Conservation (phyloP, 1,140 invertebrate species). For the Pissodes strobi region DNA sequence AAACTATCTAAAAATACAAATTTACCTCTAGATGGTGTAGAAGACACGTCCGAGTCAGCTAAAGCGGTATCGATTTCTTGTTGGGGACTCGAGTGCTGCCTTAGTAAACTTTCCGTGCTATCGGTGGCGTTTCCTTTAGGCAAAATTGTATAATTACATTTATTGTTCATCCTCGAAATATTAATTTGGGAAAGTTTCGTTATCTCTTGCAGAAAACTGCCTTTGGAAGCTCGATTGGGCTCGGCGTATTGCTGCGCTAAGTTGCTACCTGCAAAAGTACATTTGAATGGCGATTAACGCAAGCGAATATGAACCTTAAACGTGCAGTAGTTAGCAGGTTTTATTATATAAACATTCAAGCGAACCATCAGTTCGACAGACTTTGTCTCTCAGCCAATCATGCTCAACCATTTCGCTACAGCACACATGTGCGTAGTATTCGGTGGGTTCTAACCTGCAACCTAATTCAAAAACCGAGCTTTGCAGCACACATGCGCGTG, state of each 20-base stretch:
- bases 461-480: too few species aligned
- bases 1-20: too few species aligned
- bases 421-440: too few species aligned
- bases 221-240: constrained; percentile 33
- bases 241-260: constrained; percentile 41
- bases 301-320: too few species aligned
- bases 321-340: too few species aligned
- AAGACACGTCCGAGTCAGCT: constrained; percentile 23
- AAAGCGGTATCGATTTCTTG: constrained; percentile 38
- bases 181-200: constrained; percentile 75
- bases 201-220: constrained; percentile 63
- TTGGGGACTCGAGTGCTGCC: constrained; percentile 47
- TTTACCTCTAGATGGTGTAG: constrained; percentile 48
- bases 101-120: constrained; percentile 68
- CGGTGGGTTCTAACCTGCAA: too few species aligned
- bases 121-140: constrained; percentile 63
- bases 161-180: constrained; percentile 67
- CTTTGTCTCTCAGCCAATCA: too few species aligned
- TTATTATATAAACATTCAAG: too few species aligned
- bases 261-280: constrained; percentile 30
- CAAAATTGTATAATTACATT: constrained; percentile 74
- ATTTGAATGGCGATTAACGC: neutral
- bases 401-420: too few species aligned
- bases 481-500: too few species aligned
- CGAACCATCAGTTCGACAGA: too few species aligned